Percentiles rank a stretch among this genome's conserved stretches.
phyloP scores from a whole-genome alignment of 2,113 vertebrate genomes.

The Atractosteus spatula region DNA sequence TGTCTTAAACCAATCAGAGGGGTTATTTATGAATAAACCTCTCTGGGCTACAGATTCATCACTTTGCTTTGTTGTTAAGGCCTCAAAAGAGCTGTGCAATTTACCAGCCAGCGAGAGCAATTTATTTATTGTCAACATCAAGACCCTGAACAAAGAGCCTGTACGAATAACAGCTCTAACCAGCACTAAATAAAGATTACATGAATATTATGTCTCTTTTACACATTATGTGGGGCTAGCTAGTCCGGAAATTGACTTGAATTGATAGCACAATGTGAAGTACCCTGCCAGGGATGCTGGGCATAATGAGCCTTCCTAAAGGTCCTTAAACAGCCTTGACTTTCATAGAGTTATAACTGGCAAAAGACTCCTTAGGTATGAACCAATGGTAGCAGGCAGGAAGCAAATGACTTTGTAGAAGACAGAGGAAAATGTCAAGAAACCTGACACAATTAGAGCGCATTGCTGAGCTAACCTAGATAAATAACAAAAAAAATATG shows the following conservation, averaged over 20 bases:
- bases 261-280: constrained; percentile 31
- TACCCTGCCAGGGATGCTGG: constrained; percentile 13
- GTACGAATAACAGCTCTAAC: constrained; percentile 36
- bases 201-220: constrained; percentile 23
- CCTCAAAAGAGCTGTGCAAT: constrained; percentile 33
- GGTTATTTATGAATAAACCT: constrained; percentile 47
- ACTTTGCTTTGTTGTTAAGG: constrained; percentile 39
- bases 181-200: constrained; percentile 44
- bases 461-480: background rate
- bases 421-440: constrained; percentile 28
- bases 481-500: background rate
- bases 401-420: constrained; percentile 33
- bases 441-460: constrained; percentile 24
- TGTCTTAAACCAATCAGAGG: constrained; percentile 35
- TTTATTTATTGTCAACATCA: constrained; percentile 41
- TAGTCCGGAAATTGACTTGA: constrained; percentile 35
- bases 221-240: constrained; percentile 15
- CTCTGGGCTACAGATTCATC: constrained; percentile 43
- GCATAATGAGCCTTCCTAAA: constrained; percentile 25
- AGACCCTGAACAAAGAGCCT: constrained; percentile 39
- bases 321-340: constrained; percentile 17
- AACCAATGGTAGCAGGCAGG: constrained; percentile 22
- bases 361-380: background rate
- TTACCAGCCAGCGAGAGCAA: constrained; percentile 38
- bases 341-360: constrained; percentile 30